These are phyloP conservation scores for Syngnathus acus DNA, from an alignment of 2,797 vertebrate species.

Conservation along the genomic window DNA sequence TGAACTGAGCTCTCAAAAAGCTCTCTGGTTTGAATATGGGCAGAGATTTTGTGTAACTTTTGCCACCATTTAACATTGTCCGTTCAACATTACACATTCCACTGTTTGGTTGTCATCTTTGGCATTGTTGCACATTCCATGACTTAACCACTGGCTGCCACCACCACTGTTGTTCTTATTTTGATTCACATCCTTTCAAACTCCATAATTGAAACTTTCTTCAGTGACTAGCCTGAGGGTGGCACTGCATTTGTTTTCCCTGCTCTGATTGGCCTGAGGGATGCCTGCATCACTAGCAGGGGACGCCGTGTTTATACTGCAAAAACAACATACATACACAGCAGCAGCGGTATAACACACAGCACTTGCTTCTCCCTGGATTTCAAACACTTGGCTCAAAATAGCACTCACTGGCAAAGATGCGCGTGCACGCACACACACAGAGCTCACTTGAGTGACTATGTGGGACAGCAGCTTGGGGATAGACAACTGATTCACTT, in stretches of 20 bases:
- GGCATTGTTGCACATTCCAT: too few relatives aligned
- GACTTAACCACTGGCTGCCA: neutral
- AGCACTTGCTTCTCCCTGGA: slow-evolving; percentile 17
- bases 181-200: neutral
- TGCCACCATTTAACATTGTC: too few relatives aligned
- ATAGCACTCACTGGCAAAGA: slow-evolving; percentile 26
- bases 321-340: slow-evolving; percentile 9
- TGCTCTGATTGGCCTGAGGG: slow-evolving; percentile 35
- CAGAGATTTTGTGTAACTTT: too few relatives aligned
- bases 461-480: slow-evolving; percentile 60
- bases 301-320: slow-evolving; percentile 18
- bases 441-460: slow-evolving; percentile 45
- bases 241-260: slow-evolving; percentile 26
- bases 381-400: slow-evolving; percentile 36
- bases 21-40: too few relatives aligned
- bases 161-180: neutral
- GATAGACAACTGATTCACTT: slow-evolving; percentile 59
- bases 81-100: too few relatives aligned
- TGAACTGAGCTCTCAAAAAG: too few relatives aligned
- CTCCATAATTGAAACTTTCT: neutral
- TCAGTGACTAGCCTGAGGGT: neutral
- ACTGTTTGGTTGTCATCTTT: too few relatives aligned
- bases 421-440: slow-evolving; percentile 16
- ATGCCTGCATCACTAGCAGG: slow-evolving; percentile 19
- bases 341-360: slow-evolving; percentile 3